phyloP scores from a whole-genome alignment of 2,888 invertebrate species.

The Spilarctia lutea region DNA sequence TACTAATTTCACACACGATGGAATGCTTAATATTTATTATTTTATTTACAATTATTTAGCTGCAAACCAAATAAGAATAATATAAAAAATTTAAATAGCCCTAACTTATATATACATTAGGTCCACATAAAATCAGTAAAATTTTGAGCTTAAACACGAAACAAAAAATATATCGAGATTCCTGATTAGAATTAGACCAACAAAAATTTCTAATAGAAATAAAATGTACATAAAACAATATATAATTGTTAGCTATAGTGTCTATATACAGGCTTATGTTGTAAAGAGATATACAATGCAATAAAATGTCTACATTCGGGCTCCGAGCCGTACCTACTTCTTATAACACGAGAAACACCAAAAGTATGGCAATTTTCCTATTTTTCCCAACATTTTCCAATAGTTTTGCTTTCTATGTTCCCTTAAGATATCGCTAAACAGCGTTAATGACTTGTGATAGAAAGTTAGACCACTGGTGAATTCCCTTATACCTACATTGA shows the following conservation, averaged over 20 bases:
- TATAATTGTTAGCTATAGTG: conserved; percentile 34
- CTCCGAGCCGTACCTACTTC: conserved; percentile 52
- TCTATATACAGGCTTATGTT: conserved; percentile 46
- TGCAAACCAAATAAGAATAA: conserved; percentile 48
- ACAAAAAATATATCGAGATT: conserved; percentile 53
- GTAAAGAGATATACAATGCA: conserved; percentile 53
- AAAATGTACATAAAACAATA: conserved; percentile 37
- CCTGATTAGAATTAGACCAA: conserved; percentile 32
- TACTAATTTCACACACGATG: conserved; percentile 66
- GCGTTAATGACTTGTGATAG: conserved; percentile 30
- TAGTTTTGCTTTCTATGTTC: conserved; percentile 41
- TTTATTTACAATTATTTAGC: conserved; percentile 59
- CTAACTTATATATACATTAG: conserved; percentile 55
- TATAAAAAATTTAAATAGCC: conserved; percentile 48
- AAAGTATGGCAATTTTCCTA: conserved; percentile 26
- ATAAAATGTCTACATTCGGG: conserved; percentile 53
- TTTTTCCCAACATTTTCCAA: conserved; percentile 21
- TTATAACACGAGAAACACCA: conserved; percentile 48
- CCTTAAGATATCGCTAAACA: conserved; percentile 52
- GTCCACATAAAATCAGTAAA: conserved; percentile 50
- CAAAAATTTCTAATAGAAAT: conserved; percentile 11
- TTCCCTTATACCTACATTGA: conserved; percentile 69
- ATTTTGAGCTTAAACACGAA: conserved; percentile 49
- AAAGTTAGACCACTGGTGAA: conserved; percentile 45
- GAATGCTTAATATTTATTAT: conserved; percentile 72